phyloP scores from a whole-genome alignment of 2,797 vertebrate species.

The Amblyopsis hoosieri region DNA sequence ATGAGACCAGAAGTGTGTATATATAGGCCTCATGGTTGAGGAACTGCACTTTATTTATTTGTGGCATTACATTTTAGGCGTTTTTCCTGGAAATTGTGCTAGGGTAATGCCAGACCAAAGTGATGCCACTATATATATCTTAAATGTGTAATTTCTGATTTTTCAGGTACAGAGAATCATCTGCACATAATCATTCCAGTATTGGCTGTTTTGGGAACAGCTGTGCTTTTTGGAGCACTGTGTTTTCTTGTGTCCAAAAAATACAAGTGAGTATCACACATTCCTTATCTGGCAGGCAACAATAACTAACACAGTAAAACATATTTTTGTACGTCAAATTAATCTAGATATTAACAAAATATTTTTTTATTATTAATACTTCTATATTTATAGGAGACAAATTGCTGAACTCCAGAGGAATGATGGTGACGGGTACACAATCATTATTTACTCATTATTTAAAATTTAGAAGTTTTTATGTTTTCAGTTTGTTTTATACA shows the following conservation, averaged over 20 bases:
- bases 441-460: not conserved
- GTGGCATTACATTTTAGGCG: no score
- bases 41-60: no score
- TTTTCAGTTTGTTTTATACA: not conserved
- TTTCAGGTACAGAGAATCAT: slow-evolving; percentile 50
- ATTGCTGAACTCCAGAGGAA: slow-evolving; percentile 61
- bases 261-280: slow-evolving; percentile 64
- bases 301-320: not conserved
- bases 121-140: not conserved
- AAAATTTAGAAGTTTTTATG: not conserved
- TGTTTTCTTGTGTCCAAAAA: slow-evolving; percentile 62
- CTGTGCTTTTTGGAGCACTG: slow-evolving; percentile 48
- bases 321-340: not conserved
- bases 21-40: no score
- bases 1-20: no score
- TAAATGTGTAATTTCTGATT: slow-evolving; percentile 8
- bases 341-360: not conserved
- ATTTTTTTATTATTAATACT: not conserved
- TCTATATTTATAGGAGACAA: slow-evolving; percentile 41
- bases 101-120: no score
- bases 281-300: not conserved
- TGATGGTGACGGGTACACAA: slow-evolving; percentile 44
- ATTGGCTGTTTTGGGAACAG: slow-evolving; percentile 25
- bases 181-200: slow-evolving; percentile 68
- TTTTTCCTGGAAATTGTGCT: no score